A percentile compares a stretch with the other conserved stretches of the same genome.
Conservation (phyloP, 1,140 invertebrate species). For the Solenopsis invicta region DNA sequence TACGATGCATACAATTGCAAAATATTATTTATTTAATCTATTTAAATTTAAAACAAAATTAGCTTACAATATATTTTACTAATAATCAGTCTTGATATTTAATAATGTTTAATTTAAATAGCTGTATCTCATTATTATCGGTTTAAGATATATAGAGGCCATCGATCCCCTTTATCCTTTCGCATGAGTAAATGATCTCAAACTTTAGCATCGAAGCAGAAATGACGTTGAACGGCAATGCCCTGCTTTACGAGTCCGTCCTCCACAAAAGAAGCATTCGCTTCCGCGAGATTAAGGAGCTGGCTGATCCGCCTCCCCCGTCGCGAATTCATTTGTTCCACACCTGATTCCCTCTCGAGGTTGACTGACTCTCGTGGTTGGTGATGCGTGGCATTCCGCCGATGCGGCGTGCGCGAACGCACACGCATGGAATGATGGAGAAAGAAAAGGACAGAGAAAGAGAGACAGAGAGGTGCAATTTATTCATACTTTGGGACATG, state of each 20-base stretch:
- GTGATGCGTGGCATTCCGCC: constrained; percentile 77
- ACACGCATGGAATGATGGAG: constrained; percentile 48
- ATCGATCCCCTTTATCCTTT: constrained; percentile 2
- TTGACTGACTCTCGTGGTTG: constrained; percentile 64
- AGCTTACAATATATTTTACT: not conserved
- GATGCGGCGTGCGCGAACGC: constrained; percentile 61
- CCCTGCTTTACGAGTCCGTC: constrained; percentile 48
- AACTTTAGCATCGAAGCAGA: constrained; percentile 14
- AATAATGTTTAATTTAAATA: not conserved
- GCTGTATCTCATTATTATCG: not conserved
- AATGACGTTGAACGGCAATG: constrained; percentile 26
- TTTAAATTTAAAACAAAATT: not conserved
- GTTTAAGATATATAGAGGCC: not conserved
- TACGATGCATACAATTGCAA: not conserved
- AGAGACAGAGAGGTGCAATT: constrained; percentile 6
- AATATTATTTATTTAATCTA: not conserved
- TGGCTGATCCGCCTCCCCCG: constrained; percentile 53
- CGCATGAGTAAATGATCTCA: constrained; percentile 23
- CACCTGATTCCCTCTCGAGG: constrained; percentile 60
- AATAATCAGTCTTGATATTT: not conserved
- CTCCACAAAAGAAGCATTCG: constrained; percentile 49
- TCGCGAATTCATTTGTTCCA: constrained; percentile 65
- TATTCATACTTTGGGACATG: constrained; percentile 54
- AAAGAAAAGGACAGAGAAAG: not conserved
- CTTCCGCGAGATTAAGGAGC: constrained; percentile 63